These are phyloP conservation scores for Papilio protenor DNA, from an alignment of 2,888 invertebrate species.

Conservation along the genomic window DNA sequence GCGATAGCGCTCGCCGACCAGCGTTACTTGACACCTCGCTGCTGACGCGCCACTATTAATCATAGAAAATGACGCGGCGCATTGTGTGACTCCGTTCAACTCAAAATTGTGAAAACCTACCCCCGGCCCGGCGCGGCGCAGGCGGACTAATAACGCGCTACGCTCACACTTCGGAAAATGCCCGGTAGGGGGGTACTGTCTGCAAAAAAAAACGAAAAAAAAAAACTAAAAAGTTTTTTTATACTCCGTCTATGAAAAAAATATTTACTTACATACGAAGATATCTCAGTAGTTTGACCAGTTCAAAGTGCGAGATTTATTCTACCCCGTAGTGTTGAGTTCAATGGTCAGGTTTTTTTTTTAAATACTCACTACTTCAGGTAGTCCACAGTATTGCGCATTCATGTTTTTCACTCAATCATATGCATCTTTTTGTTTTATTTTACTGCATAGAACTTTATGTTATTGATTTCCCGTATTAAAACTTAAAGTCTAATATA, in stretches of 20 bases:
- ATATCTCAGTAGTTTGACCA: background rate
- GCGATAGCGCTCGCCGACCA: constrained; percentile 33
- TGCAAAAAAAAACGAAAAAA: constrained; percentile 50
- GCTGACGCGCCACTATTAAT: constrained; percentile 75
- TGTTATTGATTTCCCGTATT: background rate
- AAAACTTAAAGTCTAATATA: background rate
- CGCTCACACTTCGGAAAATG: constrained; percentile 76
- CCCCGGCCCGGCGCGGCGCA: constrained; percentile 63
- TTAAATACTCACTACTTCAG: background rate
- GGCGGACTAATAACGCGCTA: constrained; percentile 76
- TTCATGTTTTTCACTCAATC: background rate
- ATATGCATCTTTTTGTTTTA: background rate
- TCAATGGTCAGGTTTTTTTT: background rate
- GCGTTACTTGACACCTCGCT: constrained; percentile 37
- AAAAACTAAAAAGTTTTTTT: constrained; percentile 21
- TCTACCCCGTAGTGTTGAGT: background rate
- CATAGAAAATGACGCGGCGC: constrained; percentile 79
- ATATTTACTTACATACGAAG: constrained; percentile 25
- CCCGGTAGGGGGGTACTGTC: constrained; percentile 70
- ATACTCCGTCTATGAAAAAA: background rate
- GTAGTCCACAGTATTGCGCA: background rate
- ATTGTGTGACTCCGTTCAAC: constrained; percentile 72
- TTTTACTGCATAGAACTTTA: background rate
- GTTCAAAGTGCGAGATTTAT: background rate
- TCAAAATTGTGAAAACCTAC: constrained; percentile 84